These are phyloP conservation scores for Sweltsa coloradensis DNA, from an alignment of 1,140 invertebrate genomes.

Conservation along the genomic window DNA sequence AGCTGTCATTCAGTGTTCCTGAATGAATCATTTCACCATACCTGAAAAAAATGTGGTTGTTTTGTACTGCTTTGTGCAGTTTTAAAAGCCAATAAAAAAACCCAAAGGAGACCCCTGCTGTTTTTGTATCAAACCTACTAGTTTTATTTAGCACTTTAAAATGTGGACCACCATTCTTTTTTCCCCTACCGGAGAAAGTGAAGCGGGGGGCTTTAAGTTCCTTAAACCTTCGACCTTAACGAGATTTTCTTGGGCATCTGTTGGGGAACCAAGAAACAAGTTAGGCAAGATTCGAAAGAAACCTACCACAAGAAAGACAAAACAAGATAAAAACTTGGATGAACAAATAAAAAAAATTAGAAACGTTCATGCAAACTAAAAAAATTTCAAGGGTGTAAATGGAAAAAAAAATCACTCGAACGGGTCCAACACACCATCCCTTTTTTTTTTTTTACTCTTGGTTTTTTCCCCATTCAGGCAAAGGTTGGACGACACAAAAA, in stretches of 20 bases:
- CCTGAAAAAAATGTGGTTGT: no score
- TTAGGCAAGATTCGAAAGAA: background rate
- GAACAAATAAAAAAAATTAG: background rate
- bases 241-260: slow-evolving; percentile 31
- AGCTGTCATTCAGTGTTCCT: no score
- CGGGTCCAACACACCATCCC: background rate
- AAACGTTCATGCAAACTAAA: background rate
- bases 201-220: no score
- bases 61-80: no score
- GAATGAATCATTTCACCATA: no score
- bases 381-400: background rate
- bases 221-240: no score
- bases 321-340: background rate
- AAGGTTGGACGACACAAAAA: background rate
- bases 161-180: no score
- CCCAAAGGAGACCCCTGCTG: no score
- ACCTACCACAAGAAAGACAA: background rate
- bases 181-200: no score
- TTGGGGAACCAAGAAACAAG: slow-evolving; percentile 31
- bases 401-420: background rate
- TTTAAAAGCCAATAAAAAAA: no score
- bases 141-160: no score
- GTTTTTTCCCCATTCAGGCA: slow-evolving; percentile 4
- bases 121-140: no score
- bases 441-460: slow-evolving; percentile 10